Conservation (phyloP, 2,888 invertebrate species). For the Hecatera dysodea region DNA sequence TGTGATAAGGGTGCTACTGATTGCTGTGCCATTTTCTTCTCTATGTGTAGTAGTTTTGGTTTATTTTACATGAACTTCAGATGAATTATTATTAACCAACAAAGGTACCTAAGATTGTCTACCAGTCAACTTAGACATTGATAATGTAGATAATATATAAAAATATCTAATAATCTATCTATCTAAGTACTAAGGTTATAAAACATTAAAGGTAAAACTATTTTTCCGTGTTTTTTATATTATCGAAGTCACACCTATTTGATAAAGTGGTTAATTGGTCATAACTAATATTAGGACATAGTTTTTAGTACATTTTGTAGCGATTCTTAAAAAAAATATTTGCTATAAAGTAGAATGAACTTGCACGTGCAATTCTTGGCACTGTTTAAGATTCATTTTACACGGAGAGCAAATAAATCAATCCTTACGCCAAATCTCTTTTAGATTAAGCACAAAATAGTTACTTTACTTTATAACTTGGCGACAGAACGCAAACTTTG, state of each 20-base stretch:
- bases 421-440: conserved; percentile 59
- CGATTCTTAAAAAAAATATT: not conserved
- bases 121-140: not conserved
- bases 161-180: too few relatives aligned
- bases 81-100: too few relatives aligned
- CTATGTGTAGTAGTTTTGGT: not conserved
- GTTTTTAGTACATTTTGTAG: not conserved
- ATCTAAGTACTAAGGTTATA: too few relatives aligned
- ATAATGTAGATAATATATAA: too few relatives aligned
- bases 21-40: not conserved
- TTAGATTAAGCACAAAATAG: conserved; percentile 43
- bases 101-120: too few relatives aligned
- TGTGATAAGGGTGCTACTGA: not conserved
- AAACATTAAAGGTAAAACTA: too few relatives aligned
- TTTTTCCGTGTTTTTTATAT: too few relatives aligned
- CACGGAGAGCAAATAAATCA: conserved; percentile 47
- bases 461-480: conserved; percentile 26
- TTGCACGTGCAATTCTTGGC: conserved; percentile 51
- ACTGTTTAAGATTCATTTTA: conserved; percentile 46
- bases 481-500: not conserved
- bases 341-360: not conserved
- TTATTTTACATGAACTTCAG: too few relatives aligned
- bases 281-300: not conserved
- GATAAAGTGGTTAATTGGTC: too few relatives aligned
- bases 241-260: too few relatives aligned